Conservation (phyloP, 2,888 invertebrate species). For the Hydropsyche betteni region DNA sequence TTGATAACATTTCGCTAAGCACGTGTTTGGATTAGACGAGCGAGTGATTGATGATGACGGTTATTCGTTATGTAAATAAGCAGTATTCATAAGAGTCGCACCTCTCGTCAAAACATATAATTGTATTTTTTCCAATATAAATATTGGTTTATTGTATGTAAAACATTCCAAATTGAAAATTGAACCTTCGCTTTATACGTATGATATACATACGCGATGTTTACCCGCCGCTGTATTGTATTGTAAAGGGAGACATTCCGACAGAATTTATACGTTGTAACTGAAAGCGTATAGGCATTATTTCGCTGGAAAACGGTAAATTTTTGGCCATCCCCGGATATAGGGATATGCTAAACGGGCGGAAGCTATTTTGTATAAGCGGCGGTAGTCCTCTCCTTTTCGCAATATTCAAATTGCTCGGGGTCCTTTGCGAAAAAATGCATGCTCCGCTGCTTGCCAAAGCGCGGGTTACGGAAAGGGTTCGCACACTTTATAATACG, state of each 20-base stretch:
- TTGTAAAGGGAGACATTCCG: too few species aligned
- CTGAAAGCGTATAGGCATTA: too few species aligned
- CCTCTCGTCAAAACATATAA: not conserved
- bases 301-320: conserved; percentile 13
- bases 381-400: conserved; percentile 26
- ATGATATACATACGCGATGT: conserved; percentile 3
- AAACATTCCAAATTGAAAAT: too few species aligned
- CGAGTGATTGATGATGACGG: conserved; percentile 3
- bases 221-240: not conserved
- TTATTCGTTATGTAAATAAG: not conserved
- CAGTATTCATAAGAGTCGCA: not conserved
- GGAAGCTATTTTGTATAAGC: conserved; percentile 21
- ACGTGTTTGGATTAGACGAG: conserved; percentile 9
- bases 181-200: too few species aligned
- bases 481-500: too few species aligned
- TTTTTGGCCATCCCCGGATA: conserved; percentile 18
- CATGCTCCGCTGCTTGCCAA: conserved; percentile 21
- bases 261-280: too few species aligned
- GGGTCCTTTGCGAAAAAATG: conserved; percentile 17
- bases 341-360: conserved; percentile 28
- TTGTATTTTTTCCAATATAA: too few species aligned
- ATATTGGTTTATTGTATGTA: too few species aligned
- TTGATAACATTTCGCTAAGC: not conserved
- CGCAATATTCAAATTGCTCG: conserved; percentile 20
- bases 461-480: conserved; percentile 3